Conservation (phyloP, 2,113 vertebrate species). For the Phalacrocorax pelagicus region DNA sequence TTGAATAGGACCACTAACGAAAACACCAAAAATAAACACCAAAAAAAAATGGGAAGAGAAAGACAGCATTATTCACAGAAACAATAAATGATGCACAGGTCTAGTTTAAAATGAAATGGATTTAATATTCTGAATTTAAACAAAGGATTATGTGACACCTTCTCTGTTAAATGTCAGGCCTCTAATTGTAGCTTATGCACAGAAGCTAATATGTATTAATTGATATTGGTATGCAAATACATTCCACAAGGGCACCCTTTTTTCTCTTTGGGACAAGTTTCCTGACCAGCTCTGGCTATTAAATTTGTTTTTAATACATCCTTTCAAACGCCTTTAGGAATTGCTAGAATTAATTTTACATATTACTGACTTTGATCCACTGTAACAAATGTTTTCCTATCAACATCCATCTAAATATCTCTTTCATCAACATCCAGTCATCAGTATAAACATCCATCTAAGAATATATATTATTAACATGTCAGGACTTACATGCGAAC, state of each 20-base stretch:
- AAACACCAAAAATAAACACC: not conserved
- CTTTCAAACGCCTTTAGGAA: not conserved
- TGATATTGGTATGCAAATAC: not conserved
- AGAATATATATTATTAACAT: not conserved
- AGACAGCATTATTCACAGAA: not conserved
- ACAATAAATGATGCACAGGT: not conserved
- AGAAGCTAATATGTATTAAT: not conserved
- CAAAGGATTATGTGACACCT: not conserved
- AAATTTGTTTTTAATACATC: not conserved
- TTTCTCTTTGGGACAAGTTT: not conserved
- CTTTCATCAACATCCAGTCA: not conserved
- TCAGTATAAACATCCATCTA: not conserved
- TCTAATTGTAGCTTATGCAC: not conserved
- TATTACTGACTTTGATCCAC: accelerated
- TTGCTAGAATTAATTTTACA: not conserved
- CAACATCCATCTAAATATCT: not conserved
- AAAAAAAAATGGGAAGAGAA: not conserved
- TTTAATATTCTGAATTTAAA: not conserved
- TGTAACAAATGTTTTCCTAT: not conserved
- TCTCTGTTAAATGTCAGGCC: not conserved
- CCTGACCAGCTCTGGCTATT: not conserved
- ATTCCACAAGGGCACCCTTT: not conserved
- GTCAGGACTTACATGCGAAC: not conserved
- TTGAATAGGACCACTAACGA: not conserved
- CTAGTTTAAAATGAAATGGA: not conserved